Evolutionary conservation across 2,888 invertebrate species (phyloP), one percentile per base, ranked within the genome.

Genomic region (Erebia palarica): DNA sequence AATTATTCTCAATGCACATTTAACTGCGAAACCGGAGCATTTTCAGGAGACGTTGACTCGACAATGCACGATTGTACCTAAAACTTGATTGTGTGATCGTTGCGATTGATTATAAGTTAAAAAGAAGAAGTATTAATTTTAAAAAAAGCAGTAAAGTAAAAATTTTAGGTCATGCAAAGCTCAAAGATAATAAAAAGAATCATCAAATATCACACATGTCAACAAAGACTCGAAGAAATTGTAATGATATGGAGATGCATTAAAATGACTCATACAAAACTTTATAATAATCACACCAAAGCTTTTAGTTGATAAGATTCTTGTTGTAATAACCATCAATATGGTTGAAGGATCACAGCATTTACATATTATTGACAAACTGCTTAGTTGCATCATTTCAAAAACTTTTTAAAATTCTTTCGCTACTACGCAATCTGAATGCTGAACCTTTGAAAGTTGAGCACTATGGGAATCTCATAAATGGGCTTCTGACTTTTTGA

Each of bases 251-350:
- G n/a, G 18, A 69, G n/a, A 47, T 58, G 57, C 69, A 69, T 67
- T 58, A 47, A 71, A 55, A 63, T 58, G 69, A 72, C 18, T 64
- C 66, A 69, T 63, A 64, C 55, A 27, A 51, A 72, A 64, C 49
- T 63, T 13, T 51, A 49, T 58, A 58, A 58, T 27, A 58, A 21
- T 7, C 1, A 27, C 64, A 36, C 59, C 60, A 44, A 63, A 64
- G 70, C 72, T 73, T 73, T 73, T 73, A 70, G 59, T 47, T 67
- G 72, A 73, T 73, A 73, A 73, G 53, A 70, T 59, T 53, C 21
- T 65, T 66, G 55, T 67, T 59, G 72, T 51, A 84, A 86, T 89
- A 89, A 89, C 87, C 79, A 82, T 81, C 82, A 82, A 84, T 72
- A 72, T 65, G 42, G 18, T 57, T 66, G 47, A 65, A 44, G 55